Base-by-base conservation (phyloP, 2,113 vertebrate genomes). In the Ochotona princeps region DNA sequence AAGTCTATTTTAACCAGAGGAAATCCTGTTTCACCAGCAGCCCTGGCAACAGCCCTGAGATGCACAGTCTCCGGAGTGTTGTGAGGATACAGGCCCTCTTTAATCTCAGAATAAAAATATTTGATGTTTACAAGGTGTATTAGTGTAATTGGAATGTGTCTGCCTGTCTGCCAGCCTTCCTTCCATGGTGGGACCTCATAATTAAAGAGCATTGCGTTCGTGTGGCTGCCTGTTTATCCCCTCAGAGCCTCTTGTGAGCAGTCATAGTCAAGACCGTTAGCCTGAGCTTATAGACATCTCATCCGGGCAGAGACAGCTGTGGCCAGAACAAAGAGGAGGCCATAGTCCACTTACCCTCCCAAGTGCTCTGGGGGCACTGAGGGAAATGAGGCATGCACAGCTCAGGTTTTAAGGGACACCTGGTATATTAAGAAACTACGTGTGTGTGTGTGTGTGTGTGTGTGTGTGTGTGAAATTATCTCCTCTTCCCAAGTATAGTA, bases 111-210 rank as follows among this genome's bases (percentile, higher is more conserved):
- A 97, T 97, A 95, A 97, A 97, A 96, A 97, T 96, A 97, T 96
- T 97, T 96, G 97, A 96, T 97, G 96, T 97, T 97, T 97, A 97
- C 97, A 97, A 96, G 97, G 96, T 97, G 90, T 97, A 97, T 97
- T 97, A 96, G 97, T 38, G 60, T 97, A 97, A 97, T 97, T 97
- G 97, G 96, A 96, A 97, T 93, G 96, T 95, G 97, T 95, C 95
- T 96, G 97, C 97, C 96, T 96, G 97, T 97, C 96, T 97, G 96
- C 96, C 51, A 35, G 96, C 95, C 96, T 97, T 97, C 97, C 97
- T 97, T 94, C 96, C 96, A 95, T 2, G 54, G 83, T 82, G 91
- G 95, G 96, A 95, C 91, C 82, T 96, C 90, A 17, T 97, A 97
- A 97, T 97, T 97, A 97, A 96, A 97, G 96, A 96, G 96, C 94